Conservation (phyloP, 2,888 invertebrate species). For the Drosophila anceps region DNA sequence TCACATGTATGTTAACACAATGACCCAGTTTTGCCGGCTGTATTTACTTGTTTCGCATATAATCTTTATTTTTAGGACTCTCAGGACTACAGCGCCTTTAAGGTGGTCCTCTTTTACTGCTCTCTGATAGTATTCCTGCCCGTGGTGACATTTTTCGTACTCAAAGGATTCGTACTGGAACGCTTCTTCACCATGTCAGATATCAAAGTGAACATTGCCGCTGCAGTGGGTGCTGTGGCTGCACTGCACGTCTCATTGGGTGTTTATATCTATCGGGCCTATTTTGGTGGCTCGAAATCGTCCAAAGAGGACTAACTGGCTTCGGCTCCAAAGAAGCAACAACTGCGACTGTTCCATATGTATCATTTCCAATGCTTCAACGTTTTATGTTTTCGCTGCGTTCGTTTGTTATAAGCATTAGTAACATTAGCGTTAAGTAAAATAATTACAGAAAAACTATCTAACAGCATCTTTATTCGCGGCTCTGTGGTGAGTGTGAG, state of each 20-base stretch:
- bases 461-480: constrained; percentile 14
- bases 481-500: constrained; percentile 13
- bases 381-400: constrained; percentile 47
- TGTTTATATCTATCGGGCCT: constrained; percentile 92
- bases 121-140: constrained; percentile 91
- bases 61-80: constrained; percentile 70
- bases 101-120: constrained; percentile 91
- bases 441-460: constrained; percentile 48
- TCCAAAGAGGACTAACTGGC: constrained; percentile 60
- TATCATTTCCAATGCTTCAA: constrained; percentile 60
- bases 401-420: constrained; percentile 48
- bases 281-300: constrained; percentile 86
- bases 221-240: constrained; percentile 91
- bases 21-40: constrained; percentile 45
- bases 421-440: constrained; percentile 57
- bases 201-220: constrained; percentile 91
- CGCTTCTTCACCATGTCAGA: constrained; percentile 87
- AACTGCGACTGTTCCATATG: constrained; percentile 37
- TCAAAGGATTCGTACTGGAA: constrained; percentile 90
- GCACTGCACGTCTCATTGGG: constrained; percentile 92
- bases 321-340: neutral
- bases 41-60: neutral
- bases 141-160: constrained; percentile 90
- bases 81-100: constrained; percentile 90
- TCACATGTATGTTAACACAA: constrained; percentile 56